Conservation (phyloP, 1,140 invertebrate species). For the Artemia franciscana region DNA sequence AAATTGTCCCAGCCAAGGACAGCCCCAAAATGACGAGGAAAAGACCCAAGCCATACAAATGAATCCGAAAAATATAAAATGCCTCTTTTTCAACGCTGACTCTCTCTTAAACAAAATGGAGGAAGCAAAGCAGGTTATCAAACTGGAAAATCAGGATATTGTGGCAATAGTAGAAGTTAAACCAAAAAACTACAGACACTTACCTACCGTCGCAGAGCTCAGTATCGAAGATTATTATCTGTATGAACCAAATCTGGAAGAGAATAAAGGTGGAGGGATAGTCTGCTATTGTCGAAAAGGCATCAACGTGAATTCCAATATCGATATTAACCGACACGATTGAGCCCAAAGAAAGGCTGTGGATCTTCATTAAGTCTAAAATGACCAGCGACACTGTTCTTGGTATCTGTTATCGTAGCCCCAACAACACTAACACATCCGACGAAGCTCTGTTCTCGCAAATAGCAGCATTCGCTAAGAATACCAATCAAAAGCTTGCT, state of each 20-base stretch:
- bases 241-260: not conserved
- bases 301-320: not conserved
- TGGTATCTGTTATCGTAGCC: too few relatives aligned
- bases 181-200: not conserved
- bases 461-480: too few relatives aligned
- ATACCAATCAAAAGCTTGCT: not conserved
- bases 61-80: conserved; percentile 1
- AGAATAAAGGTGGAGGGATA: conserved; percentile 1
- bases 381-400: too few relatives aligned
- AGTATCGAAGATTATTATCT: not conserved
- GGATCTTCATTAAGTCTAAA: too few relatives aligned
- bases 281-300: not conserved
- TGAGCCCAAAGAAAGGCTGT: not conserved
- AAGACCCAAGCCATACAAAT: not conserved
- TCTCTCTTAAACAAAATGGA: conserved; percentile 5
- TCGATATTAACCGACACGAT: not conserved
- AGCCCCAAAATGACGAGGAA: not conserved
- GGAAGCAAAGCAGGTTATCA: not conserved
- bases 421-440: too few relatives aligned
- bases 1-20: not conserved
- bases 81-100: conserved; percentile 1
- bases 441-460: too few relatives aligned
- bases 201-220: too few relatives aligned
- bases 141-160: not conserved
- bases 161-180: conserved; percentile 1